Base-by-base conservation (phyloP, 2,888 invertebrate genomes). In the Perizoma flavofasciatum region DNA sequence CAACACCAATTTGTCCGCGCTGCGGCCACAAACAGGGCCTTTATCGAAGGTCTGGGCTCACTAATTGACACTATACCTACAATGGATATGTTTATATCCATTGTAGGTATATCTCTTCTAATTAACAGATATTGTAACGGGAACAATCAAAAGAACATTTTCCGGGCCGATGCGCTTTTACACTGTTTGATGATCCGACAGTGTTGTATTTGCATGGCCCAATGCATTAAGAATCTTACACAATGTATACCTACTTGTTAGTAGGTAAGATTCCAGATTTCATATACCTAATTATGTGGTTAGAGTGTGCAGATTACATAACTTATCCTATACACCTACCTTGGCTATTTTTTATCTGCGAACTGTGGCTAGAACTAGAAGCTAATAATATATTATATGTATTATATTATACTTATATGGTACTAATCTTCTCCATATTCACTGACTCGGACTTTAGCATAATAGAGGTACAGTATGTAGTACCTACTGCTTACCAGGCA, bases 61-160 rank as follows among this genome's bases (percentile, higher is more conserved):
- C 81, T 86, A 88, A 89, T 87, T 88, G 86, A 85, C 82, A 84
- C 85, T 85, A 86, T 88, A 84, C n/a, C n/a, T n/a, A n/a, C n/a
- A n/a, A n/a, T n/a, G n/a, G n/a, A n/a, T 78, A 70, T 74, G 76
- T 81, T 81, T 81, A 83, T 77, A 78, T 69, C 81, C 74, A 75
- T 83, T 81, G 81, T n/a, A n/a, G n/a, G n/a, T 82, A 77, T 53
- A 75, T 74, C 75, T 75, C 78, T 78, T 80, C 45, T 83, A 86
- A 88, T 88, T 87, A 88, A 86, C 79, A 82, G 78, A 81, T 74
- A 81, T 76, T 73, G 74, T 71, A 69, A 72, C 72, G 63, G 72
- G 69, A 81, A 80, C 82, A 84, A 83, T 82, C 78, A 79, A 81
- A 78, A 69, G 67, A 73, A 68, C 74, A 71, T 76, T 75, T 65